These are phyloP conservation scores for Dryobates pubescens DNA, from an alignment of 2,797 vertebrate species.

Conservation along the genomic window DNA sequence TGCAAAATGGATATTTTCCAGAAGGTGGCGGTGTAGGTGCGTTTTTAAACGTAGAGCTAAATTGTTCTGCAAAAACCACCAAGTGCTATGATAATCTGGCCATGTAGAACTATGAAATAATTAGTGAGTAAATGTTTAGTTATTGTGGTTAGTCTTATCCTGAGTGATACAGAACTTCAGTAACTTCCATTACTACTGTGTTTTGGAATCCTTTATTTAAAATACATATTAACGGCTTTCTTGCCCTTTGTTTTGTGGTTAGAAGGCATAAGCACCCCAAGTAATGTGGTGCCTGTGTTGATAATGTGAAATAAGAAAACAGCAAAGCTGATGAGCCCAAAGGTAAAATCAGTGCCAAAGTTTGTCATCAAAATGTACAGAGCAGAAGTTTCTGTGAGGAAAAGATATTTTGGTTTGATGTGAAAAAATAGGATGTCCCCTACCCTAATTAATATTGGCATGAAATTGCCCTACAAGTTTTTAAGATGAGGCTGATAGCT, in stretches of 20 bases:
- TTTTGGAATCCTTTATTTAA: not conserved
- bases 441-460: not conserved
- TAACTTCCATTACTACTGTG: not conserved
- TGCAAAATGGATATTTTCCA: not conserved
- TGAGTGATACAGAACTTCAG: not conserved
- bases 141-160: not conserved
- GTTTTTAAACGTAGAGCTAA: not conserved
- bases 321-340: not conserved
- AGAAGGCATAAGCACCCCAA: not conserved
- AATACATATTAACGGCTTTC: not conserved
- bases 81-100: not conserved
- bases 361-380: not conserved
- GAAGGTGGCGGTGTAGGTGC: conserved; percentile 33
- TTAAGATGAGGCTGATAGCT: not conserved
- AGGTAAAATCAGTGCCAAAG: not conserved
- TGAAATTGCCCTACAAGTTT: not conserved
- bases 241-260: not conserved
- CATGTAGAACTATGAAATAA: not conserved
- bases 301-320: not conserved
- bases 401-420: not conserved
- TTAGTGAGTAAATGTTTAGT: not conserved
- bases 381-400: not conserved
- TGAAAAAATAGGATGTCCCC: not conserved
- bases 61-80: not conserved
- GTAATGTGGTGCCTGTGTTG: not conserved